Conservation (phyloP, 1,140 invertebrate species). For the Euura lappo region DNA sequence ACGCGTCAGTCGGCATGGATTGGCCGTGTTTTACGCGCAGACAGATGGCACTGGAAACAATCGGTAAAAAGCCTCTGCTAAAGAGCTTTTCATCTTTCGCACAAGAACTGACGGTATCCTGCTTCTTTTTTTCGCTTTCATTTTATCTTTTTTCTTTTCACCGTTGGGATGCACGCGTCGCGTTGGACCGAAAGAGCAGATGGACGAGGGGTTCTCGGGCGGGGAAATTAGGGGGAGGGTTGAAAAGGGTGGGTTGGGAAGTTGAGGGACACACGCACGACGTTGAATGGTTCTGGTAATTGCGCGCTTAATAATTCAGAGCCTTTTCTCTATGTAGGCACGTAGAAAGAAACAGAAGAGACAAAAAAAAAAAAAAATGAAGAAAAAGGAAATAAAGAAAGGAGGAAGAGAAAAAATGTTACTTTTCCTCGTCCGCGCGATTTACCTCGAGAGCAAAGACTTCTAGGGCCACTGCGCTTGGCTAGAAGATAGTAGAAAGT, state of each 20-base stretch:
- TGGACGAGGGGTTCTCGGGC: too few relatives aligned
- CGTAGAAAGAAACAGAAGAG: constrained; percentile 39
- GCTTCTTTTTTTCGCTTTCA: background rate
- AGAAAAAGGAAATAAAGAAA: too few relatives aligned
- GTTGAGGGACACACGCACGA: constrained; percentile 37
- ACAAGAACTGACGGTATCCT: constrained; percentile 36
- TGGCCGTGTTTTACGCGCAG: constrained; percentile 2
- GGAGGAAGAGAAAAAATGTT: too few relatives aligned
- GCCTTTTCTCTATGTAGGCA: constrained; percentile 51
- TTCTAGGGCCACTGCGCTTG: too few relatives aligned
- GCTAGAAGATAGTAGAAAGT: too few relatives aligned
- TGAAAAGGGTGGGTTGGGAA: background rate
- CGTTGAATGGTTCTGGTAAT: constrained; percentile 59
- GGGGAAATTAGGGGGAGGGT: too few relatives aligned
- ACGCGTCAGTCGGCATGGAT: constrained; percentile 18
- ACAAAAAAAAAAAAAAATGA: too few relatives aligned
- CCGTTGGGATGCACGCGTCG: constrained; percentile 30
- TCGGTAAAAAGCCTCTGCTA: constrained; percentile 30
- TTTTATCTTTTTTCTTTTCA: constrained; percentile 10
- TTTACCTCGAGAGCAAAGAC: too few relatives aligned
- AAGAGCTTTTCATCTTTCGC: constrained; percentile 59
- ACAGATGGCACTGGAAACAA: constrained; percentile 40
- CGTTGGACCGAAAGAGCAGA: background rate
- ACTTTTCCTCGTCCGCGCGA: too few relatives aligned
- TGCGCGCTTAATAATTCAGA: constrained; percentile 62